phyloP scores from a whole-genome alignment of 1,140 invertebrate species.

The Procambarus virginalis region DNA sequence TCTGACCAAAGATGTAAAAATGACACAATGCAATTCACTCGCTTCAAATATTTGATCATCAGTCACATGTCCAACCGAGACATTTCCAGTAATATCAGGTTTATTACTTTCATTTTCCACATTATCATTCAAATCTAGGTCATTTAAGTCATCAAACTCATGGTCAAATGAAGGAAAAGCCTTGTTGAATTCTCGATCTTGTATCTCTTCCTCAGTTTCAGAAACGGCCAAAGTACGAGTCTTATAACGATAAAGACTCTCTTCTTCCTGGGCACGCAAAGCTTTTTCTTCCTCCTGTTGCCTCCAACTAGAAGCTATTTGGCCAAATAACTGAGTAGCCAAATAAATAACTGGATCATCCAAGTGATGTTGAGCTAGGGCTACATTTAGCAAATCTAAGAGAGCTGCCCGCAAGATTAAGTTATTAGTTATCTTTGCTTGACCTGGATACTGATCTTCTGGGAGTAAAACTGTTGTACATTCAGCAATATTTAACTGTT shows the following conservation, averaged over 20 bases:
- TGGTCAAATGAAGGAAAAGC: slow-evolving; percentile 86
- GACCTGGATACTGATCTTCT: slow-evolving; percentile 38
- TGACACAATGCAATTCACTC: slow-evolving; percentile 70
- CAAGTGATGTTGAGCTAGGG: slow-evolving; percentile 74
- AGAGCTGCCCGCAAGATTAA: slow-evolving; percentile 68
- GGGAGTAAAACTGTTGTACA: slow-evolving; percentile 15
- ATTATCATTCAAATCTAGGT: slow-evolving; percentile 54
- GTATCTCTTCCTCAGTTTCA: slow-evolving; percentile 83
- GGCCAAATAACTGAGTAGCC: slow-evolving; percentile 78
- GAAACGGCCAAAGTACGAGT: slow-evolving; percentile 73
- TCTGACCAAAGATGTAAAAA: slow-evolving; percentile 71
- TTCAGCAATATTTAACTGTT: slow-evolving; percentile 17
- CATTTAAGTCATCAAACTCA: slow-evolving; percentile 74
- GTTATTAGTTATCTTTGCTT: slow-evolving; percentile 50
- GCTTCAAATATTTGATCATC: slow-evolving; percentile 73
- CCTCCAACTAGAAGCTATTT: slow-evolving; percentile 83
- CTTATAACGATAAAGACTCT: slow-evolving; percentile 88
- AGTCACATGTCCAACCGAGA: slow-evolving; percentile 68
- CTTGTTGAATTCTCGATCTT: slow-evolving; percentile 81
- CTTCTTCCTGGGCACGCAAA: slow-evolving; percentile 82
- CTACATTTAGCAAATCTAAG: slow-evolving; percentile 68
- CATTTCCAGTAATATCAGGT: slow-evolving; percentile 13
- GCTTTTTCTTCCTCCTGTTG: slow-evolving; percentile 82
- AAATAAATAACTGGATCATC: slow-evolving; percentile 73
- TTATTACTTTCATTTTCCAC: slow-evolving; percentile 15